Conservation (phyloP, 1,140 invertebrate species). For the Drosophila burlai region DNA sequence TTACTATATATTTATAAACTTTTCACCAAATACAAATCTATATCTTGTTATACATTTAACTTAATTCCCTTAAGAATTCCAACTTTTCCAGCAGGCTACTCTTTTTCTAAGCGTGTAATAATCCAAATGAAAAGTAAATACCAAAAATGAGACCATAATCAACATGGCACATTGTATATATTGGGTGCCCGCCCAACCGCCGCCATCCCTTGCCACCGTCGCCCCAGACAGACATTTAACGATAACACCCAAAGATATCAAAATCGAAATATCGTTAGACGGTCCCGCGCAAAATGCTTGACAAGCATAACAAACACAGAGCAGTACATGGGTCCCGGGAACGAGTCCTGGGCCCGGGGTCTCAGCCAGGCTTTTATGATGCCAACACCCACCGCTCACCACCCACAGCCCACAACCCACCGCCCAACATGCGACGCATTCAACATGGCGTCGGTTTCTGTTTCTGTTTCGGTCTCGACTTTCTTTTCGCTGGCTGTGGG, state of each 20-base stretch:
- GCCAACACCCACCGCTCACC: constrained; percentile 47
- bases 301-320: constrained; percentile 83
- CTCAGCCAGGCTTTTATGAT: constrained; percentile 59
- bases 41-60: no score
- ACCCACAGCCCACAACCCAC: constrained; percentile 9
- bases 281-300: constrained; percentile 75
- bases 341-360: constrained; percentile 23
- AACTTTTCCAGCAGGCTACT: no score
- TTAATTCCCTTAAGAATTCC: no score
- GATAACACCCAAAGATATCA: constrained; percentile 83
- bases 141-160: constrained; percentile 78
- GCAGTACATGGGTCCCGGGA: constrained; percentile 60
- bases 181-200: neutral
- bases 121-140: constrained; percentile 77
- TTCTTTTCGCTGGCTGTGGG: constrained; percentile 21
- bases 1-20: neutral
- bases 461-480: constrained; percentile 59
- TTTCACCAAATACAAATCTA: neutral
- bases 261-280: constrained; percentile 79
- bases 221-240: constrained; percentile 73
- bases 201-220: neutral
- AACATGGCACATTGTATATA: constrained; percentile 62
- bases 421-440: constrained; percentile 51
- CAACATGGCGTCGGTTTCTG: constrained; percentile 68
- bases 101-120: constrained; percentile 26